phyloP scores from a whole-genome alignment of 2,797 vertebrate species.

The Artibeus jamaicensis region DNA sequence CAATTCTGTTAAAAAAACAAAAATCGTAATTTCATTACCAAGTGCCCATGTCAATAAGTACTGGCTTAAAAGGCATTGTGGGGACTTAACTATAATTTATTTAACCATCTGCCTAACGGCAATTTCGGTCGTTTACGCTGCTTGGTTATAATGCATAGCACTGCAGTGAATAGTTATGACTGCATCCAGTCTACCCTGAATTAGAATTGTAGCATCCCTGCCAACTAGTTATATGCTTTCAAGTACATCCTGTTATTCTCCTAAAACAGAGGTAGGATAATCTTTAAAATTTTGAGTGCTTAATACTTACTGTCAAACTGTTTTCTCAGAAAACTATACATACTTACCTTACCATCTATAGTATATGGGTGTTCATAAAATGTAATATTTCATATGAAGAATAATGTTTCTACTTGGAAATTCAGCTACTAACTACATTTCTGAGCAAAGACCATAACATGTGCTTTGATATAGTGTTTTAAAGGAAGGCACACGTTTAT shows the following conservation, averaged over 20 bases:
- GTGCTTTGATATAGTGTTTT: neutral
- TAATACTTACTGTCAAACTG: neutral
- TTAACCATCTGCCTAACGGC: neutral
- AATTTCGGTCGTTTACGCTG: neutral
- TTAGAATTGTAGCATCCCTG: neutral
- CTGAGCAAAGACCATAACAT: neutral
- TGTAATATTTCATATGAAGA: neutral
- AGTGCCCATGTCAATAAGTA: neutral
- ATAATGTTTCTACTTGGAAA: neutral
- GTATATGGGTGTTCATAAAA: neutral
- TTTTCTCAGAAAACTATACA: neutral
- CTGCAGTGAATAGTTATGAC: neutral
- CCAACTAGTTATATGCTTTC: neutral
- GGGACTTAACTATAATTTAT: constrained; percentile 3
- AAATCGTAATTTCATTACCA: neutral
- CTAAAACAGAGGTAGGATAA: neutral
- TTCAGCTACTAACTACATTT: neutral
- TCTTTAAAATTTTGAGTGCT: neutral
- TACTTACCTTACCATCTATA: neutral
- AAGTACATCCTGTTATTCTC: neutral
- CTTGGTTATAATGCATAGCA: constrained; percentile 4
- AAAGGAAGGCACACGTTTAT: neutral
- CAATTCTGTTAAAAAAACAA: constrained; percentile 15
- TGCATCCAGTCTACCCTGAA: neutral
- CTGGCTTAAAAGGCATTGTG: neutral